These are phyloP conservation scores for Neomorphus geoffroyi DNA, from an alignment of 2,797 vertebrate genomes.

Conservation along the genomic window DNA sequence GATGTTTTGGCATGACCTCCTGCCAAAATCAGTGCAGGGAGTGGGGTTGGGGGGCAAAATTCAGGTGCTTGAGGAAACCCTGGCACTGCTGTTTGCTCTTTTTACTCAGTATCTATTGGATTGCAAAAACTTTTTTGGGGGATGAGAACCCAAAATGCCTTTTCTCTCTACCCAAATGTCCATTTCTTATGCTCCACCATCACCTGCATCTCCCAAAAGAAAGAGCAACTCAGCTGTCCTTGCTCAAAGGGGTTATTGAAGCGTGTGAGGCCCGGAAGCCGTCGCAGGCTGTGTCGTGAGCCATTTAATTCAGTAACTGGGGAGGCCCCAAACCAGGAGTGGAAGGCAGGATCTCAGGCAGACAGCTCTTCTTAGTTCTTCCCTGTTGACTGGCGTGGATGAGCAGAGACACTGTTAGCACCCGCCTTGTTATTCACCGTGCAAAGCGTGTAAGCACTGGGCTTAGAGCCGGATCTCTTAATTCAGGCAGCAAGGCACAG, in stretches of 20 bases:
- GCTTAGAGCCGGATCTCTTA: neutral
- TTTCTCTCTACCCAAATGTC: neutral
- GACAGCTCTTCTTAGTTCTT: neutral
- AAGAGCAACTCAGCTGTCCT: neutral
- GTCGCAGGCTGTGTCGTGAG: neutral
- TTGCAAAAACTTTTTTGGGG: neutral
- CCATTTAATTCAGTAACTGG: neutral
- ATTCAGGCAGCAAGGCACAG: neutral
- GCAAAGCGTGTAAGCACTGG: neutral
- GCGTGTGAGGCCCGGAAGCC: neutral
- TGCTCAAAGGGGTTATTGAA: neutral
- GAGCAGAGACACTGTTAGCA: accelerated
- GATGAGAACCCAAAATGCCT: neutral
- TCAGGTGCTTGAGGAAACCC: neutral
- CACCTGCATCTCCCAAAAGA: neutral
- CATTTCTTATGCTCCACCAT: neutral
- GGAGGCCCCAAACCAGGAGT: neutral
- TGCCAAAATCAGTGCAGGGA: neutral
- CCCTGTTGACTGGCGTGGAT: accelerated
- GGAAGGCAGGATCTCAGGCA: neutral
- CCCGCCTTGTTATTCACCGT: neutral
- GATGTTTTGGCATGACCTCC: accelerated
- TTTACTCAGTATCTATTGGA: neutral
- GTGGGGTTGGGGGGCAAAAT: neutral
- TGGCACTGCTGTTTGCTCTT: neutral